Base-by-base conservation (phyloP, 1,140 invertebrate species). In the Chironomus striatipennis region DNA sequence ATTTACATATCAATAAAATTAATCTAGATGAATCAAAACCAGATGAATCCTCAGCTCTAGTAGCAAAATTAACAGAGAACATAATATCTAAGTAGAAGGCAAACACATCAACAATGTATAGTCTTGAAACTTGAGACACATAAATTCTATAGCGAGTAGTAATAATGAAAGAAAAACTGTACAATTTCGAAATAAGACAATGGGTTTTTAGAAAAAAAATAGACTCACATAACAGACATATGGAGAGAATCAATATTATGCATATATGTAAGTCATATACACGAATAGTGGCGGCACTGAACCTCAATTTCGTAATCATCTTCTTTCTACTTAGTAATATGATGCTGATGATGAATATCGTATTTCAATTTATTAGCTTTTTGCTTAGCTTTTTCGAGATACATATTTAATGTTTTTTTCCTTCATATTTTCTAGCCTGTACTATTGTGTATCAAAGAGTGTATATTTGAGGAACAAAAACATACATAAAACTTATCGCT, bases 261-360 rank as follows among this genome's bases (percentile, higher is more conserved):
- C 24, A 34, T 34, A 34, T 34, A 34, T 34, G 24, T 34, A 34
- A 34, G 5, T 1, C 24, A 34, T 34, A 34, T 34, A 34, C 24
- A 34, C 24, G 24, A 34, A 34, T 34, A 34, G 24, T 34, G 24
- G 24, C 24, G 24, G 24, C 24, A 34, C 24, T 57, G 47, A 57
- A n/a, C n/a, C 47, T 57, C 47, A 57, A 57, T 57, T 57, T 57
- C 47, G 47, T 57, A 57, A 57, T 57, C 47, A n/a, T 57, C 47
- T 57, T 57, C 47, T 57, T 57, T 57, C 47, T 15, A 57, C 12
- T 57, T 57, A 57, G 47, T 10, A 57, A n/a, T 57, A 15, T n/a
- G 47, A 57, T 57, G 47, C 47, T n/a, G 15, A 34, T 34, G 24
- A 34, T 34, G 15, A 47, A 57, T 57, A 57, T 57, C 9, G 12